Evolutionary conservation across 2,113 vertebrate genomes (phyloP).

Genomic region (Xenopus tropicalis): DNA sequence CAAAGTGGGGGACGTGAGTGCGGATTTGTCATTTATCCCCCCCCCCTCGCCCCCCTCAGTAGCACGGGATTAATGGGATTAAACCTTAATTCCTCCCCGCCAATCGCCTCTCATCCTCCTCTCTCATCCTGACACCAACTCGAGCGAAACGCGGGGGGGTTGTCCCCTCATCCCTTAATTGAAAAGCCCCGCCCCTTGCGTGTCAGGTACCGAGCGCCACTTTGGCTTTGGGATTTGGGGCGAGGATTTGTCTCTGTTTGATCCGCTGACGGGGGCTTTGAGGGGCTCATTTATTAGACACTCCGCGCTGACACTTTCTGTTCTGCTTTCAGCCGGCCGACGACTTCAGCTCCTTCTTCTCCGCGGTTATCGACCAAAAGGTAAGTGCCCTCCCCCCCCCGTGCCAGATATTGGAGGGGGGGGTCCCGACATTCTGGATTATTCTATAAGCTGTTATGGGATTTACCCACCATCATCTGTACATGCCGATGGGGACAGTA

Average conservation of each 20-base stretch:
- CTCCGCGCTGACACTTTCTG: no score
- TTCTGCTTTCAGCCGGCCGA: slow-evolving; percentile 74
- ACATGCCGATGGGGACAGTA: no score
- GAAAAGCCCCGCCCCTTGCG: slow-evolving; percentile 19
- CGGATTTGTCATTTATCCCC: slow-evolving; percentile 40
- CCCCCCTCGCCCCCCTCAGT: slow-evolving; percentile 36
- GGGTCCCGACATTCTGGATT: neutral
- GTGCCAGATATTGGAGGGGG: no score
- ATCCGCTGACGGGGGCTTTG: no score
- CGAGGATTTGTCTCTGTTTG: neutral
- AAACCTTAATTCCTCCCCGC: slow-evolving; percentile 60
- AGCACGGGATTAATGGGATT: slow-evolving; percentile 66
- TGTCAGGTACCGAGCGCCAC: neutral
- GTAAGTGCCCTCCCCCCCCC: slow-evolving; percentile 53
- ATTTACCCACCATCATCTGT: no score
- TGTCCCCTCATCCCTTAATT: slow-evolving; percentile 20
- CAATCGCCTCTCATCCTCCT: slow-evolving; percentile 46
- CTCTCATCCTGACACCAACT: slow-evolving; percentile 23
- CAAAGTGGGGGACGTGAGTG: slow-evolving; percentile 86
- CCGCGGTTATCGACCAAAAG: slow-evolving; percentile 91
- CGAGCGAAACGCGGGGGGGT: no score
- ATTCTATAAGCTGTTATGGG: no score
- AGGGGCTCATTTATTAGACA: no score
- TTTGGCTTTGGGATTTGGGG: neutral
- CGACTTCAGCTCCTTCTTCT: slow-evolving; percentile 85